Base-by-base conservation (phyloP, 2,888 invertebrate species). In the Cyaniris semiargus region DNA sequence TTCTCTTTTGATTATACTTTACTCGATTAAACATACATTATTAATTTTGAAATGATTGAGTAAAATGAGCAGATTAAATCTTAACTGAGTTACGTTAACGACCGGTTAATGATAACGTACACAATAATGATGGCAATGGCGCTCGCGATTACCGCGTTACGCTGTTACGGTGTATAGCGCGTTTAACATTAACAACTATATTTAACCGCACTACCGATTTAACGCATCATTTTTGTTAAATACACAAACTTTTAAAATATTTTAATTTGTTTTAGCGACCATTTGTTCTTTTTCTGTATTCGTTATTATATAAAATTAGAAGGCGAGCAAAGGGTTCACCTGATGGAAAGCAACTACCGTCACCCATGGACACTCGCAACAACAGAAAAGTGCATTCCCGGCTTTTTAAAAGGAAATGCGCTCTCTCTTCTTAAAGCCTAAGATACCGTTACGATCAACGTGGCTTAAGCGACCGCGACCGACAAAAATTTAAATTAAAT, bases 61-160 rank as follows among this genome's bases (percentile, higher is more conserved):
- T 48, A 70, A 70, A 23, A 72, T 72, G 72, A 72, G 15, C 23
- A 44, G 72, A 72, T 72, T 72, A 44, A 72, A 72, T 72, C 72
- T 72, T 72, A 72, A 72, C 72, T 72, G 72, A 38, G 21, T 72
- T 74, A 74, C 48, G 53, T 53, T 74, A 31, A 74, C 53, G 74
- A 48, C 53, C 48, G 23, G 53, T 74, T 74, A 53, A 74, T 74
- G 48, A 74, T 53, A 53, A 48, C 53, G 74, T 53, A 74, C 71
- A 71, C 38, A 10, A 48, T 74, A 74, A 74, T 74, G 13, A 53
- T 53, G 38, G 72, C 21, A n/a, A 71, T 71, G 38, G 38, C 71
- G 71, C 27, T 70, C 31, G 21, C 8, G 21, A 72, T 72, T 38
- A 72, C 44, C 72, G 60, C 23, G 13, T 60, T 23, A 60, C 21